phyloP scores from a whole-genome alignment of 2,888 invertebrate species.

The Epicampocera succincta region DNA sequence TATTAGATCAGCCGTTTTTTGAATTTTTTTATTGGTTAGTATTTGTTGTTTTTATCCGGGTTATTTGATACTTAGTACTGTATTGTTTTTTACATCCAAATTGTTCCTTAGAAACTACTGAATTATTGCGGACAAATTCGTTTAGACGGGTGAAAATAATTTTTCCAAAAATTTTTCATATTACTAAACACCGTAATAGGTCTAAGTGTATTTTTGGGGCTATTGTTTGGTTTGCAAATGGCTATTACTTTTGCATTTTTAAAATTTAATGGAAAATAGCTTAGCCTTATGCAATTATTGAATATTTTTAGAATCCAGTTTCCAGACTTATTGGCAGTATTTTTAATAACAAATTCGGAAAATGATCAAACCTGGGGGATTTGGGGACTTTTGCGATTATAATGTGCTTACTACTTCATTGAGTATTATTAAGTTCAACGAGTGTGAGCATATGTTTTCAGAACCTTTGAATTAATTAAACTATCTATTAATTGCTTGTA shows the following conservation, averaged over 20 bases:
- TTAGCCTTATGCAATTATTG: conserved; percentile 25
- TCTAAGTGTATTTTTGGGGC: conserved; percentile 23
- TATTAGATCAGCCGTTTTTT: background rate
- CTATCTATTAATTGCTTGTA: no score
- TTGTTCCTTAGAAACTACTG: no score
- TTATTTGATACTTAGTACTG: background rate
- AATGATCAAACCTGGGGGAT: conserved; percentile 25
- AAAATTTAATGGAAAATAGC: conserved; percentile 20
- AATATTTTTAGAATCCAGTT: conserved; percentile 16
- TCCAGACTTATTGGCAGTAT: conserved; percentile 23
- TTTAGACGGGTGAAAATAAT: conserved; percentile 9
- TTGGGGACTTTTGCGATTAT: background rate
- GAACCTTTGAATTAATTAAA: no score
- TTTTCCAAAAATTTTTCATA: conserved; percentile 27
- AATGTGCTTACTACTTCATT: conserved; percentile 7
- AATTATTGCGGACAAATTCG: background rate
- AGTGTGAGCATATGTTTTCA: no score
- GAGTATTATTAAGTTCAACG: no score
- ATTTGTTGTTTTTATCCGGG: background rate
- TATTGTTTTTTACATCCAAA: no score
- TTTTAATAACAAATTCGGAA: conserved; percentile 18
- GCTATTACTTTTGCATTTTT: conserved; percentile 35
- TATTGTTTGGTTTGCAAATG: conserved; percentile 32
- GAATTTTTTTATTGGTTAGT: background rate
- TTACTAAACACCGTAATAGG: conserved; percentile 29